Evolutionary conservation across 2,797 vertebrate species (phyloP), one percentile per base, ranked within the genome.

Genomic region (Cebuella pygmaea): DNA sequence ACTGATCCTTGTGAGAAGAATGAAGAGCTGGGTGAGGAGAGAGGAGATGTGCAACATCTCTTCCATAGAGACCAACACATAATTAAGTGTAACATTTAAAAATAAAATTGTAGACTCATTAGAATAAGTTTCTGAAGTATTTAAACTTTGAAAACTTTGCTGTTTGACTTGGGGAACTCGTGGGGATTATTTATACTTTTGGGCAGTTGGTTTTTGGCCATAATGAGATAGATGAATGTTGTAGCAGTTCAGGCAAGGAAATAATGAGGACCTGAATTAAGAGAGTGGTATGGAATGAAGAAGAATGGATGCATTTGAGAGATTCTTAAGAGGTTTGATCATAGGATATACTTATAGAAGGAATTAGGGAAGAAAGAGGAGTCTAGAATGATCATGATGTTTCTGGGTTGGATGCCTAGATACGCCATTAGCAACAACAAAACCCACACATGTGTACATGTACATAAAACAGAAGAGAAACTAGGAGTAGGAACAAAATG

Each of bases 71-170:
- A 83, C 11, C 33, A 48, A 11, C 22, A 4, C 20, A 50, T 85
- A 93, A 85, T 90, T 96, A 64, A 80, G 81, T 20, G 33, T 90
- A 52, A 36, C 41, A 72, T 76, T 80, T 80, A 79, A 76, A 80
- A 75, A 75, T 61, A 76, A 80, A 75, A 80, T 61, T 22, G 44
- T 39, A 64, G 50, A 20, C 39, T 59, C 50, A 20, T 76, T 70
- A 48, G 14, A 36, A 44, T 93, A 93, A 48, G 20, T 78, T 82
- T 70, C 33, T 82, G 82, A 87, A 86, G 67, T 50, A 83, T 4
- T 76, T 10, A 59, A 55, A n/a, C n/a, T 80, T 84, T 76, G 27
- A 76, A 82, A 91, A 70, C 67, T 90, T 57, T 57, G 48, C 30
- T 50, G 1, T 86, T 92, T 93, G 39, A 57, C 72, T 88, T 96